Conservation (phyloP, 2,888 invertebrate genomes). For the Drosophila neotestacea region DNA sequence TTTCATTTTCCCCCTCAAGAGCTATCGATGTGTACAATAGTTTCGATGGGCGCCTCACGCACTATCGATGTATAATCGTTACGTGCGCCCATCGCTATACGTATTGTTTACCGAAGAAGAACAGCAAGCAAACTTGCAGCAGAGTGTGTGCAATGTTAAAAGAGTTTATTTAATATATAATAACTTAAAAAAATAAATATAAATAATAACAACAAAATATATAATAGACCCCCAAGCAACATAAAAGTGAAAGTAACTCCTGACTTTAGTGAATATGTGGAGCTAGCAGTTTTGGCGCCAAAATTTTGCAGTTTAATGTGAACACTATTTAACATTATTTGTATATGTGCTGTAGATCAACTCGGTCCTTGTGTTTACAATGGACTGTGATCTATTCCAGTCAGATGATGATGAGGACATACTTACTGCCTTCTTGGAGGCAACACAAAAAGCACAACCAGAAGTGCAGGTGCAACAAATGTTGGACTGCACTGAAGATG, state of each 20-base stretch:
- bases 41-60: neutral
- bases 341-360: neutral
- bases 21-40: neutral
- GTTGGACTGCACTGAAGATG: neutral
- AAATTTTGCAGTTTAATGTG: constrained; percentile 2
- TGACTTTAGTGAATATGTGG: neutral
- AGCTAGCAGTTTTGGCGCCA: constrained; percentile 15
- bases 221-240: neutral
- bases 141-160: neutral
- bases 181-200: too few relatives aligned
- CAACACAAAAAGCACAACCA: constrained; percentile 64
- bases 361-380: constrained; percentile 31
- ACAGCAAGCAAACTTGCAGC: neutral
- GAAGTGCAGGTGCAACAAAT: constrained; percentile 1
- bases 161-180: neutral
- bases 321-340: neutral
- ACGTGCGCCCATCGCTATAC: neutral
- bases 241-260: neutral
- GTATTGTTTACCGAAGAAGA: neutral
- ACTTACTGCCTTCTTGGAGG: constrained; percentile 75
- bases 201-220: too few relatives aligned
- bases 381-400: constrained; percentile 85
- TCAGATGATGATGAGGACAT: constrained; percentile 84
- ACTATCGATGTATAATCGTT: neutral
- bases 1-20: neutral